Evolutionary conservation across 2,888 invertebrate genomes (phyloP).

Genomic region (Lithophane socia): DNA sequence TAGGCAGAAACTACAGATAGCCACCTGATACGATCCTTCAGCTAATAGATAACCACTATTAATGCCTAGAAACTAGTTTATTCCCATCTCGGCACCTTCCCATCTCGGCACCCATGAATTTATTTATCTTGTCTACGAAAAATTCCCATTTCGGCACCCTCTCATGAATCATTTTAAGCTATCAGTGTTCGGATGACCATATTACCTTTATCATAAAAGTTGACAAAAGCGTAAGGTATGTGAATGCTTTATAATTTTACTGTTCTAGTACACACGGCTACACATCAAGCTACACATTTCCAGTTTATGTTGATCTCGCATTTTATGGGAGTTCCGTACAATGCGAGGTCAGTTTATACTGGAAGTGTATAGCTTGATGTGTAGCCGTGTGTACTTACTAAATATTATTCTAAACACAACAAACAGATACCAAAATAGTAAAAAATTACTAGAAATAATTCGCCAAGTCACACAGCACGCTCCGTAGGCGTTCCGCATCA

Average conservation of each 20-base stretch:
- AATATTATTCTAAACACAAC: conserved; percentile 19
- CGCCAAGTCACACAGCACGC: conserved; percentile 63
- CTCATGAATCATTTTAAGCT: no score
- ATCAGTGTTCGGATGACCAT: not conserved
- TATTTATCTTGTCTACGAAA: no score
- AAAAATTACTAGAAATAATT: conserved; percentile 45
- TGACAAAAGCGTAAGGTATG: not conserved
- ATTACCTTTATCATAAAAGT: not conserved
- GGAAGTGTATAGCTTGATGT: no score
- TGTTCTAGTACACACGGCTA: not conserved
- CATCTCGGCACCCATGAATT: no score
- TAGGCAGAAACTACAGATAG: not conserved
- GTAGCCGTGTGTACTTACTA: not conserved
- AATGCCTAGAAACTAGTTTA: not conserved
- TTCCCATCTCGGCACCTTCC: no score
- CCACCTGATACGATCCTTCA: not conserved
- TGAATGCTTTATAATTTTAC: not conserved
- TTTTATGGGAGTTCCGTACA: no score
- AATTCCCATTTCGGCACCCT: no score
- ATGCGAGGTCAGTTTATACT: no score
- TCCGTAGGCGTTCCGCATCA: conserved; percentile 72
- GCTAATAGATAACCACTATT: not conserved
- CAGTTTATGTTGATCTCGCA: no score
- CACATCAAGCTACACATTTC: no score
- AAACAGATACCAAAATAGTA: conserved; percentile 26